Percentiles rank a stretch among this genome's conserved stretches.
These are phyloP conservation scores for Cyprinella venusta DNA, from an alignment of 2,797 vertebrate genomes.

Conservation along the genomic window DNA sequence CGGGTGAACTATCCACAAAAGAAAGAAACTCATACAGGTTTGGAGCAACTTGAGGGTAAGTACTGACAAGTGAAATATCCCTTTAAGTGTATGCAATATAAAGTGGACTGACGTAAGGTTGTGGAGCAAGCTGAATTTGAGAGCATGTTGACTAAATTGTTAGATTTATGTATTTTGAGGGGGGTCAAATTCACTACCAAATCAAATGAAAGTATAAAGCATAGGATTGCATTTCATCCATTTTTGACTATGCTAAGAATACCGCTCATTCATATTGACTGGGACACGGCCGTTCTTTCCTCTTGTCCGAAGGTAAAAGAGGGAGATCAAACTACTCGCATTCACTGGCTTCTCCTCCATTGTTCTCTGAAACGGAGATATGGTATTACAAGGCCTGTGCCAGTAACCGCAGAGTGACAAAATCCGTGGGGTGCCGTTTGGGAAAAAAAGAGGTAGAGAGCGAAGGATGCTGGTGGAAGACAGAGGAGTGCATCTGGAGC, in stretches of 20 bases:
- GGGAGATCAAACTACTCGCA: slow-evolving; percentile 58
- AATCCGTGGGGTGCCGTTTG: slow-evolving; percentile 89
- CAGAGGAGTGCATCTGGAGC: slow-evolving; percentile 87
- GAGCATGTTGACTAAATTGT: not conserved
- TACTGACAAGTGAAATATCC: too few relatives aligned
- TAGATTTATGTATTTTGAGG: not conserved
- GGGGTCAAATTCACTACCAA: not conserved
- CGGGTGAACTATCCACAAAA: too few relatives aligned
- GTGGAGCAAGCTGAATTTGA: not conserved
- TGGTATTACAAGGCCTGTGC: slow-evolving; percentile 83
- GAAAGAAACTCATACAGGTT: too few relatives aligned
- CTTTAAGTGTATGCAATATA: too few relatives aligned
- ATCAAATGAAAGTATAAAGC: not conserved
- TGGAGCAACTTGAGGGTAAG: too few relatives aligned
- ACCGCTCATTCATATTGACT: slow-evolving; percentile 10
- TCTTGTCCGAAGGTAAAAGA: slow-evolving; percentile 29
- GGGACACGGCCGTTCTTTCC: not conserved
- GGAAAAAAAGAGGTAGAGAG: slow-evolving; percentile 70
- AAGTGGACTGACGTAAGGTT: not conserved
- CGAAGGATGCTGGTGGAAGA: slow-evolving; percentile 82
- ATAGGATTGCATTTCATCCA: not conserved
- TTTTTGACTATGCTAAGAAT: not conserved
- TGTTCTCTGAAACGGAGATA: slow-evolving; percentile 85
- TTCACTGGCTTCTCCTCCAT: slow-evolving; percentile 61
- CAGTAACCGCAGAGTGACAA: slow-evolving; percentile 93